Base-by-base conservation (phyloP, 2,888 invertebrate genomes). In the Pyrochroa serraticornis region DNA sequence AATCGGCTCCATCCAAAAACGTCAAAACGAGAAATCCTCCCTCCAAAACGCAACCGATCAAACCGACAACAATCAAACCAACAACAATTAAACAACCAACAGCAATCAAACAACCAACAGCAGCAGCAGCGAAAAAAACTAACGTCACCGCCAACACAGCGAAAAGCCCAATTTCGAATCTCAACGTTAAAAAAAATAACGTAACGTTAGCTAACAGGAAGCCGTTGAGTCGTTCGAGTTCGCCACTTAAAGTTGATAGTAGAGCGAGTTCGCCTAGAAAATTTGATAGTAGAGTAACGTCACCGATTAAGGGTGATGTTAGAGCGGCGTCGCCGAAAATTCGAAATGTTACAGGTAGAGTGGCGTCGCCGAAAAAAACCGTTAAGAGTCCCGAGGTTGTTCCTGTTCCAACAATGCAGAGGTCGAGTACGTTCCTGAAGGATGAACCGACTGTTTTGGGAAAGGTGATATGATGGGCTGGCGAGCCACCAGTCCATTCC, bases 381-480 rank as follows among this genome's bases (percentile, higher is more conserved):
- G 56, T 2, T 48, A 51, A 38, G 46, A 52, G 41, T 43, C 48
- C 56, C 3, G 47, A 49, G 14, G 31, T 33, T 1, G 36, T 35
- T 32, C 69, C 67, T 38, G 58, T 63, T 22, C 65, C 70, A 10
- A 62, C 67, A 7, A 82, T 85, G 81, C 82, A 83, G 60, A 83
- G 90, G 39, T 91, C 90, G 0, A 88, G 87, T 10, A 91, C 91
- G 0, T 90, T 90, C 72, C 78, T 89, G 10, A 90, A 90, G 75
- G 90, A 90, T 65, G 89, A 90, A 75, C 89, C 90, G 0, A 88
- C 87, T 12, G 81, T 86, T 71, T 75, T 86, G 60, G 82, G 82
- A 51, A 84, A 82, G 67, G 69, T 75, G 12, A 64, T 67, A 34
- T 71, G 66, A 67, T 37, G 52, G 55, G 44, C 52, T 51, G 38